Evolutionary conservation across 2,888 invertebrate genomes (phyloP).

Genomic region (Mimumesa dahlbomi): DNA sequence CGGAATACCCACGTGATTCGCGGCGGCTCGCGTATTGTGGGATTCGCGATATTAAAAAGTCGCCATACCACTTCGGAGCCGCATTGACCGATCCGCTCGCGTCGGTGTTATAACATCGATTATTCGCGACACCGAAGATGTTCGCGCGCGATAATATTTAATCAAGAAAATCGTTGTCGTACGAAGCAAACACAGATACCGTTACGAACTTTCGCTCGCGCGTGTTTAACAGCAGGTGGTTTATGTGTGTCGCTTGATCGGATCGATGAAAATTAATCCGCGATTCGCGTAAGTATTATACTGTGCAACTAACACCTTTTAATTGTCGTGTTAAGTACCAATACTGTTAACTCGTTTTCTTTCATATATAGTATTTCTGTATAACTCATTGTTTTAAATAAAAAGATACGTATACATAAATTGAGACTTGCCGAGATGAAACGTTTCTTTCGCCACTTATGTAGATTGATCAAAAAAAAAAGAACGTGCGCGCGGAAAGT

Average conservation of each 20-base stretch:
- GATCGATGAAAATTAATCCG: too few relatives aligned
- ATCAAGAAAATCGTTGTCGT: neutral
- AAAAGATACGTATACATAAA: too few relatives aligned
- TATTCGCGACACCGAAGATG: constrained; percentile 4
- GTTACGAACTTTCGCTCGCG: neutral
- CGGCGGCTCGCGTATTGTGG: neutral
- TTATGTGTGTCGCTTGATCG: constrained; percentile 1
- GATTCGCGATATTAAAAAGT: constrained; percentile 24
- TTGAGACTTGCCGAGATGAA: too few relatives aligned
- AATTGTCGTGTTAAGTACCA: too few relatives aligned
- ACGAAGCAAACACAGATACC: neutral
- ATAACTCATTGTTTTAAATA: too few relatives aligned
- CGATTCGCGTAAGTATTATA: too few relatives aligned
- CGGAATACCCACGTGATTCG: constrained; percentile 50
- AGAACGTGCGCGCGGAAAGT: too few relatives aligned
- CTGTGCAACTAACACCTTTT: too few relatives aligned
- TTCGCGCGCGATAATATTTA: constrained; percentile 13
- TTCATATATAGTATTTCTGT: too few relatives aligned
- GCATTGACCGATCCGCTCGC: neutral
- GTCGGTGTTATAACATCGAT: neutral
- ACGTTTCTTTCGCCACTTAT: too few relatives aligned
- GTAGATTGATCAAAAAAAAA: too few relatives aligned
- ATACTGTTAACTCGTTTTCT: too few relatives aligned
- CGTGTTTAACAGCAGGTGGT: neutral
- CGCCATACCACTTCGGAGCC: constrained; percentile 26